Percentiles rank a stretch among this genome's conserved stretches.
These are phyloP conservation scores for Stenoptilia bipunctidactyla DNA, from an alignment of 2,888 invertebrate genomes.

Conservation along the genomic window DNA sequence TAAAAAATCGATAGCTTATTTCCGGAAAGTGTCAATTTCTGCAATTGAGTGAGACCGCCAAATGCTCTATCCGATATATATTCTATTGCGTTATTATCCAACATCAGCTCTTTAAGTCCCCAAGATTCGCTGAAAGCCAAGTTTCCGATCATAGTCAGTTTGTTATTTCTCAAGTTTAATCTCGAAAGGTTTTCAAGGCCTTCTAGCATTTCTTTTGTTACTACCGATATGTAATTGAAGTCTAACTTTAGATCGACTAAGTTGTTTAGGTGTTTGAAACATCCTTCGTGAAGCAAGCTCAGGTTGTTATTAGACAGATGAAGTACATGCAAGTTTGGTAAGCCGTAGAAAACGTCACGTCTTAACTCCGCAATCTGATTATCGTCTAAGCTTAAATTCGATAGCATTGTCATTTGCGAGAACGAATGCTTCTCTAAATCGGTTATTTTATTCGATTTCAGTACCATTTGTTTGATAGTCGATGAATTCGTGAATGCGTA, in stretches of 20 bases:
- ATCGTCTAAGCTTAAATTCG: conserved; percentile 78
- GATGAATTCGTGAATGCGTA: conserved; percentile 83
- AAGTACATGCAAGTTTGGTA: conserved; percentile 79
- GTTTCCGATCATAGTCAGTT: conserved; percentile 82
- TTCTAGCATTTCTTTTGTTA: conserved; percentile 82
- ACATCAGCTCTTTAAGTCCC: conserved; percentile 76
- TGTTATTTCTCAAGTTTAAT: conserved; percentile 81
- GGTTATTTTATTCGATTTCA: conserved; percentile 79
- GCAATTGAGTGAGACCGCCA: conserved; percentile 78
- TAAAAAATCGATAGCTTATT: conserved; percentile 81
- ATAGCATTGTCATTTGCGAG: conserved; percentile 78
- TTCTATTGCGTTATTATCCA: conserved; percentile 78
- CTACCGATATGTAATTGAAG: conserved; percentile 79
- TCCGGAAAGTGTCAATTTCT: conserved; percentile 78
- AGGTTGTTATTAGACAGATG: conserved; percentile 89
- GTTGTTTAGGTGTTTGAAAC: conserved; percentile 81
- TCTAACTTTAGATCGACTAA: conserved; percentile 85
- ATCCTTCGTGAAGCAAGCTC: conserved; percentile 86
- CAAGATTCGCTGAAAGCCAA: conserved; percentile 84
- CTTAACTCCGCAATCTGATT: conserved; percentile 82
- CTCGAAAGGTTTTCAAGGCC: conserved; percentile 79
- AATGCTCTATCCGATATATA: conserved; percentile 83
- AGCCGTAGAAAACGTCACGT: conserved; percentile 79
- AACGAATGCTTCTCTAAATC: conserved; percentile 78
- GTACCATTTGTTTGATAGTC: conserved; percentile 75